These are phyloP conservation scores for Capromys pilorides DNA, from an alignment of 2,797 vertebrate genomes.

Conservation along the genomic window DNA sequence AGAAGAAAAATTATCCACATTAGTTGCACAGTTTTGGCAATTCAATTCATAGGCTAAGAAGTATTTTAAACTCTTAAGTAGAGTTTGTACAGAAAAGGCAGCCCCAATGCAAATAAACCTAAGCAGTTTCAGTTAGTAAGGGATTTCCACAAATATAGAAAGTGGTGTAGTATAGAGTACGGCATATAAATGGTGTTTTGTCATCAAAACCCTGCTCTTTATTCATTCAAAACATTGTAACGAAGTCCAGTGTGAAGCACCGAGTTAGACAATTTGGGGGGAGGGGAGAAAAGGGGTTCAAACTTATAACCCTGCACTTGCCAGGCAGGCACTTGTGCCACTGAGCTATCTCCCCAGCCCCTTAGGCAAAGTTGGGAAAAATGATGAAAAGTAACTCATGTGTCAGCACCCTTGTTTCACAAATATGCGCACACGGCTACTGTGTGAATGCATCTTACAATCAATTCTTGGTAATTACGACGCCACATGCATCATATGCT, in stretches of 20 bases:
- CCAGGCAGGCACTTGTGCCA: no score
- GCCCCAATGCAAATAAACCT: neutral
- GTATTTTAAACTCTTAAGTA: neutral
- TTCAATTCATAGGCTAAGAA: conserved; percentile 22
- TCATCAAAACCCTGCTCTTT: neutral
- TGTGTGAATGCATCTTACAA: neutral
- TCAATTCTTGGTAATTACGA: neutral
- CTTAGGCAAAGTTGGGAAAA: conserved; percentile 11
- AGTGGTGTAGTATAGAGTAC: neutral
- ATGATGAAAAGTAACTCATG: neutral
- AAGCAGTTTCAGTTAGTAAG: neutral
- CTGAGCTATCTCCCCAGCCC: no score
- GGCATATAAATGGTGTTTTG: neutral
- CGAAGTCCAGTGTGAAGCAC: neutral
- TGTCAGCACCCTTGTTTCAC: neutral
- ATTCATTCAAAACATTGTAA: neutral
- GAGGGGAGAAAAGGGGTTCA: no score
- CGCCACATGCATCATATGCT: neutral
- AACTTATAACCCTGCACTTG: no score
- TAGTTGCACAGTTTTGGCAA: neutral
- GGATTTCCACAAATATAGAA: neutral
- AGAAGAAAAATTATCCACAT: neutral
- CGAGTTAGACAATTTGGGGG: neutral
- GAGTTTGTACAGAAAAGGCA: neutral
- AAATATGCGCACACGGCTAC: neutral